phyloP scores from a whole-genome alignment of 2,113 vertebrate genomes.

The Pseudolaguvia tuberculata region DNA sequence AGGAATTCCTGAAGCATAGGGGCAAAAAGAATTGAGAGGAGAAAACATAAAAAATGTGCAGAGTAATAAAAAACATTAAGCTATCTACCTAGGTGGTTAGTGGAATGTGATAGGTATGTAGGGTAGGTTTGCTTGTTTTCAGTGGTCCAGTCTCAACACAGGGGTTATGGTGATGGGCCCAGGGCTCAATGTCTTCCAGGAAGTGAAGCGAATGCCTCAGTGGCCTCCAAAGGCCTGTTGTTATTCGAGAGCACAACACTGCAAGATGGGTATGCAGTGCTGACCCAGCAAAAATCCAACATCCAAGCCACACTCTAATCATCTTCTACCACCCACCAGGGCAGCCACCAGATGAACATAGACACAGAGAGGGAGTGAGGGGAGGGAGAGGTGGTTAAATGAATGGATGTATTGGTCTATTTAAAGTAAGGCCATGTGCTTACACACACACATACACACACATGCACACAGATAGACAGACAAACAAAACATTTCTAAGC shows the following conservation, averaged over 20 bases:
- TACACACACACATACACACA: conserved; percentile 8
- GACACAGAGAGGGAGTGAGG: background rate
- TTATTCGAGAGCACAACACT: conserved; percentile 62
- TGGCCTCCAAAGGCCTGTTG: conserved; percentile 34
- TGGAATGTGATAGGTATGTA: conserved; percentile 58
- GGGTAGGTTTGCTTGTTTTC: conserved; percentile 70
- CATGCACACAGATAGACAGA: conserved; percentile 13
- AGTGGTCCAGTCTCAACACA: conserved; percentile 68
- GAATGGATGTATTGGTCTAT: conserved; percentile 23
- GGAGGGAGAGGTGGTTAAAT: conserved; percentile 4
- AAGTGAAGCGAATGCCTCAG: conserved; percentile 48
- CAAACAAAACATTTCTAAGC: conserved; percentile 21
- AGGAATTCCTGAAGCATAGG: conserved; percentile 43
- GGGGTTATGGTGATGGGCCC: conserved; percentile 30
- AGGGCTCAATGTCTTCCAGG: conserved; percentile 32
- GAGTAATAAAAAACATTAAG: conserved; percentile 65
- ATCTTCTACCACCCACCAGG: conserved; percentile 52
- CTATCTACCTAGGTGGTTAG: conserved; percentile 53
- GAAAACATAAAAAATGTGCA: conserved; percentile 46
- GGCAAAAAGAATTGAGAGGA: conserved; percentile 7
- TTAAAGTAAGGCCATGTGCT: conserved; percentile 30
- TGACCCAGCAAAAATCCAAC: conserved; percentile 62
- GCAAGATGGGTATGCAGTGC: conserved; percentile 59
- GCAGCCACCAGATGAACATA: conserved; percentile 16
- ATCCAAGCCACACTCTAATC: conserved; percentile 57